Evolutionary conservation across 2,113 vertebrate genomes (phyloP).

Genomic region (Strigops habroptila): DNA sequence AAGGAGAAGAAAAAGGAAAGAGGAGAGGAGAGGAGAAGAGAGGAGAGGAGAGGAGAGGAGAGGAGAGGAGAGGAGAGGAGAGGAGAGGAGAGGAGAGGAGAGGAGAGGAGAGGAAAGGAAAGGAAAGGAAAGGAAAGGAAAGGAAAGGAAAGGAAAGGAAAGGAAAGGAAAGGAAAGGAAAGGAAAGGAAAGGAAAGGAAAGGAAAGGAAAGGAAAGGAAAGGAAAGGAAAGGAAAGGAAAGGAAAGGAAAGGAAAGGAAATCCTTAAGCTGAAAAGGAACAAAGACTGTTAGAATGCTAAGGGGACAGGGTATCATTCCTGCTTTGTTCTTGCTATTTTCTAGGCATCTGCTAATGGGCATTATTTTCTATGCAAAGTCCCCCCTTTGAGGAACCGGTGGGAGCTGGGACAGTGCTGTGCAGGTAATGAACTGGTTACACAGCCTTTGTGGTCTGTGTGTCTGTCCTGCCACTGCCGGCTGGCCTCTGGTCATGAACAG

Average conservation of each 20-base stretch:
- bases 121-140: neutral
- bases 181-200: no score
- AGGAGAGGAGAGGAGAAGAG: no score
- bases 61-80: no score
- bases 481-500: neutral
- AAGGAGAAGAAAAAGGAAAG: no score
- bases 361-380: neutral
- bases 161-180: neutral
- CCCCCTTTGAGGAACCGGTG: neutral
- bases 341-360: neutral
- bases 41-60: neutral
- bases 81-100: no score
- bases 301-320: neutral
- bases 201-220: no score
- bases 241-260: accelerated
- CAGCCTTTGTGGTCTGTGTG: neutral
- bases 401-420: neutral
- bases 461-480: neutral
- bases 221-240: accelerated
- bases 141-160: neutral
- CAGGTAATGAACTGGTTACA: neutral
- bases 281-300: neutral
- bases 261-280: neutral
- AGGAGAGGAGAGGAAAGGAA: accelerated
- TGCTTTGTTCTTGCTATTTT: neutral